Evolutionary conservation across 2,797 vertebrate genomes (phyloP).

Genomic region (Eremophila alpestris): DNA sequence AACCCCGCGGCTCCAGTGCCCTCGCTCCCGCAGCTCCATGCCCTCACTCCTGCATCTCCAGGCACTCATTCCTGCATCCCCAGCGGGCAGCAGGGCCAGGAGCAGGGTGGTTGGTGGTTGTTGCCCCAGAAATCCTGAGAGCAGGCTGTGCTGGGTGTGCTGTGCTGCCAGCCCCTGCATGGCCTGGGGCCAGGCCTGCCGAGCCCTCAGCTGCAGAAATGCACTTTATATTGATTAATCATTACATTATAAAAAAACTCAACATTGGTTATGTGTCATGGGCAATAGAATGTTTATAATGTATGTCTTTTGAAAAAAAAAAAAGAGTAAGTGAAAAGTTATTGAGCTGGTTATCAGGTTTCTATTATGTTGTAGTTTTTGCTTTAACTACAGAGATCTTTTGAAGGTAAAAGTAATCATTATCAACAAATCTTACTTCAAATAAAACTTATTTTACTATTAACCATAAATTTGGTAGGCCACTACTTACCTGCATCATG

Average conservation of each 20-base stretch:
- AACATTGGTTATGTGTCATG: background rate
- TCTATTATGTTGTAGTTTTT: background rate
- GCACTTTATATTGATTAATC: background rate
- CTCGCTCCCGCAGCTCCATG: no score
- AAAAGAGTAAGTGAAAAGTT: background rate
- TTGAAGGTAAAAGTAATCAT: background rate
- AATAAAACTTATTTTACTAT: background rate
- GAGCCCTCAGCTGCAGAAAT: background rate
- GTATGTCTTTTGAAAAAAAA: background rate
- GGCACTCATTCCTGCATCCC: background rate
- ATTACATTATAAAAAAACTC: rapidly evolving
- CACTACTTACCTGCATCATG: background rate
- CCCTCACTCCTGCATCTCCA: no score
- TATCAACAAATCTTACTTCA: background rate
- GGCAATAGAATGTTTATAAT: background rate
- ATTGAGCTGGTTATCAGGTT: background rate
- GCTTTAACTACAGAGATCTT: background rate
- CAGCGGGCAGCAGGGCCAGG: rapidly evolving
- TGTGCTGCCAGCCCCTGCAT: background rate
- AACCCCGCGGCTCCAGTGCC: no score
- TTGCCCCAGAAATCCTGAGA: no score
- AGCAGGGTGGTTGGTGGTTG: background rate
- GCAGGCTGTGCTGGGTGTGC: no score
- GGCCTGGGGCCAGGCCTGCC: background rate
- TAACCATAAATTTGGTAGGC: background rate